Base-by-base conservation (phyloP, 2,888 invertebrate species). In the Polymixis flavicincta region DNA sequence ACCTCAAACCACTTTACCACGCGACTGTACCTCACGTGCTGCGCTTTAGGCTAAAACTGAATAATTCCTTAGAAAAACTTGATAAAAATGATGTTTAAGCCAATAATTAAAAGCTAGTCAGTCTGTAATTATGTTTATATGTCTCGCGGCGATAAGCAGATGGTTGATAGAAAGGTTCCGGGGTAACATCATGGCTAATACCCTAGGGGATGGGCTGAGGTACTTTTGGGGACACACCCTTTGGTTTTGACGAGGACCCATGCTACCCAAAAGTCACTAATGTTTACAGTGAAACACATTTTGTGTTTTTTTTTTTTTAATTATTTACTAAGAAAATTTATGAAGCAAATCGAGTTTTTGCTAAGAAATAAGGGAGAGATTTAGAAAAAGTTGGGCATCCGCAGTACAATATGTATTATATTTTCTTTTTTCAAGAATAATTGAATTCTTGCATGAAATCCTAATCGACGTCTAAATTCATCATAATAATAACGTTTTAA, bases 41-140 rank as follows among this genome's bases (percentile, higher is more conserved):
- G 71, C 77, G 75, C 87, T 78, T 66, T 54, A 78, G 88, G 87
- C 72, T 71, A 80, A 68, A 70, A 45, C 32, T 37, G 6, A 54
- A 69, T 65, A 74, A 80, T 78, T 84, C 61, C 70, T 76, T 59
- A 76, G 84, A 88, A 71, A 88, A 84, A 84, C 74, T 76, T 77
- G 70, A 88, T 79, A 88, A 88, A 88, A 84, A 87, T 83, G 66
- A 74, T 78, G 71, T 76, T 70, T 28, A 79, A 87, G 61, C 77
- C 73, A 79, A 82, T 83, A 88, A 88, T 88, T 88, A 88, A 88
- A 88, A 88, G 82, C 76, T 84, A 83, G 85, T 69, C 81, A 73
- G 64, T 67, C 17, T 83, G 57, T 84, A 82, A 85, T 87, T 85
- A 81, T 80, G 78, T 75, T 72, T 85, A 76, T 85, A 83, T 84